Conservation (phyloP, 2,888 invertebrate species). For the Bombylius major region DNA sequence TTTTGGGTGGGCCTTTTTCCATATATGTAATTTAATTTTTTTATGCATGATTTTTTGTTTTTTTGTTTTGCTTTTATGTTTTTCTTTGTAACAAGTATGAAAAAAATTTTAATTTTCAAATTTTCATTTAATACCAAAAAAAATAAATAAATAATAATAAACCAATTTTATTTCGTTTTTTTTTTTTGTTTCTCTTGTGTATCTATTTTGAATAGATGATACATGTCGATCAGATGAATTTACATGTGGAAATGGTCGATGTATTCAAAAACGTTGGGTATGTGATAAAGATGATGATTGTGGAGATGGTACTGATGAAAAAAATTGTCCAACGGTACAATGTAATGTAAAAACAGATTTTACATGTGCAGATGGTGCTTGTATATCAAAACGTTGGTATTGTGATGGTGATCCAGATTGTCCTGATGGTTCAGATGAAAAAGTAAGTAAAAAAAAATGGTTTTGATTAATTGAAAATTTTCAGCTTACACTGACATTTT, state of each 20-base stretch:
- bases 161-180: too few relatives aligned
- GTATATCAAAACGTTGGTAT: conserved; percentile 66
- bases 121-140: too few relatives aligned
- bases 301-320: conserved; percentile 72
- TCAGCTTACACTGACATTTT: too few relatives aligned
- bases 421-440: conserved; percentile 69
- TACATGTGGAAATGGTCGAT: conserved; percentile 80
- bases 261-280: conserved; percentile 75
- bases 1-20: too few relatives aligned
- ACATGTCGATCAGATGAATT: conserved; percentile 87
- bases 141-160: too few relatives aligned
- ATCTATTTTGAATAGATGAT: conserved; percentile 46
- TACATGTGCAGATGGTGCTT: conserved; percentile 59
- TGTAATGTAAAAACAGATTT: conserved; percentile 62
- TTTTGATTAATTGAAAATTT: not conserved
- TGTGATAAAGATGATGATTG: conserved; percentile 83
- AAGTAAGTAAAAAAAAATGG: conserved; percentile 37
- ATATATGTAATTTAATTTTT: too few relatives aligned
- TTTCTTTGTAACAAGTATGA: too few relatives aligned
- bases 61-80: too few relatives aligned
- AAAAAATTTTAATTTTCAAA: too few relatives aligned
- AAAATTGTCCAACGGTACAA: conserved; percentile 54
- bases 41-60: too few relatives aligned
- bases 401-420: conserved; percentile 87
- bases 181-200: too few relatives aligned